Evolutionary conservation across 2,888 invertebrate genomes (phyloP).

Genomic region (Brachyopa scutellaris): DNA sequence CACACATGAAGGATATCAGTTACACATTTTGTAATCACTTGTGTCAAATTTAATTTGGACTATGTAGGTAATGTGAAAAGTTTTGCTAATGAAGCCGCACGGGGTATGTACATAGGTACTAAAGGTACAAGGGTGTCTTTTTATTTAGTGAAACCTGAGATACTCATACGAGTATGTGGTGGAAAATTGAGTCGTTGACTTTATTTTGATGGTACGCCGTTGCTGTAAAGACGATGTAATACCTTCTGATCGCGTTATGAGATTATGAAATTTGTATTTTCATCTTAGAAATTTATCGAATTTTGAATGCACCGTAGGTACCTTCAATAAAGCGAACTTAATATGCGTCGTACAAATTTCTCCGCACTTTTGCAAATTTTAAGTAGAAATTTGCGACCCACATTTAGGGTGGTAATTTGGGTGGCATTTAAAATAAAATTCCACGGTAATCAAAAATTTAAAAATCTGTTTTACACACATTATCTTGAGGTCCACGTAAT

Average conservation of each 20-base stretch:
- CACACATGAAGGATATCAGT: constrained; percentile 42
- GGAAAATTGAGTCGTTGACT: constrained; percentile 42
- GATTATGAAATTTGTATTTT: constrained; percentile 16
- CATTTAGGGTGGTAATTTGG: too few species aligned
- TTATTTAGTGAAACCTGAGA: constrained; percentile 19
- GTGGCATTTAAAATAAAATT: too few species aligned
- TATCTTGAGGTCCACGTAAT: too few species aligned
- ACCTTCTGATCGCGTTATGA: constrained; percentile 2
- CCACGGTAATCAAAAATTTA: too few species aligned
- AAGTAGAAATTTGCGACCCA: too few species aligned
- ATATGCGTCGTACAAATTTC: too few species aligned
- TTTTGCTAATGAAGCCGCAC: constrained; percentile 36
- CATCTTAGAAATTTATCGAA: background rate
- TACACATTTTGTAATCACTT: constrained; percentile 63
- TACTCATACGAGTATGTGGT: constrained; percentile 14
- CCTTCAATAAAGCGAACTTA: too few species aligned
- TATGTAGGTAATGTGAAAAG: constrained; percentile 58
- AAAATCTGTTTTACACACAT: too few species aligned
- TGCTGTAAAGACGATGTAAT: constrained; percentile 4
- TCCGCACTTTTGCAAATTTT: too few species aligned
- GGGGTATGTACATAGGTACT: background rate
- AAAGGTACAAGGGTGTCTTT: background rate
- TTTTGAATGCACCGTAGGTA: too few species aligned
- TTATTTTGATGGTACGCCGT: constrained; percentile 17
- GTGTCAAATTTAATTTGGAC: constrained; percentile 60